Percentiles rank a stretch among this genome's conserved stretches.
Conservation (phyloP, 2,888 invertebrate genomes). For the Agrochola litura region DNA sequence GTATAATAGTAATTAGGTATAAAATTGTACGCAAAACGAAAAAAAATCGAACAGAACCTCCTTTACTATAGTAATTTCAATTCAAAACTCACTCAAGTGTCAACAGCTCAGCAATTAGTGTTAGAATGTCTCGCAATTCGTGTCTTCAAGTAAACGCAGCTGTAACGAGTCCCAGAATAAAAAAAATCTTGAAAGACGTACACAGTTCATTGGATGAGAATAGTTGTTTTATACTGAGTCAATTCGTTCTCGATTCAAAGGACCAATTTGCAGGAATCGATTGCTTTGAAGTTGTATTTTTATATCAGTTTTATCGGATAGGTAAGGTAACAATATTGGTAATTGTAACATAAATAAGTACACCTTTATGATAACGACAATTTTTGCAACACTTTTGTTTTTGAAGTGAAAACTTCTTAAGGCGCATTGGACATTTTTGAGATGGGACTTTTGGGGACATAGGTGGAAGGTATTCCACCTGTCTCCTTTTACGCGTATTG, state of each 20-base stretch:
- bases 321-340: conserved; percentile 4
- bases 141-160: conserved; percentile 20
- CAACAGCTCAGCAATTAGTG: conserved; percentile 34
- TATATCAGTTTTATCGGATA: conserved; percentile 3
- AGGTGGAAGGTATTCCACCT: too few species aligned
- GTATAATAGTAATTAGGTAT: background rate
- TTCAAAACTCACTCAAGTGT: conserved; percentile 17
- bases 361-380: background rate
- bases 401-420: too few species aligned
- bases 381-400: background rate
- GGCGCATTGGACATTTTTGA: too few species aligned
- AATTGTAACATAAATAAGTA: background rate
- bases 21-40: background rate
- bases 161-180: conserved; percentile 9
- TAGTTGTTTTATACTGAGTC: conserved; percentile 46
- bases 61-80: background rate
- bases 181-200: conserved; percentile 19
- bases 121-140: conserved; percentile 26
- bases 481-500: too few species aligned
- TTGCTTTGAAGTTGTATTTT: conserved; percentile 19
- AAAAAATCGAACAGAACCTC: background rate
- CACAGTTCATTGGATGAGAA: conserved; percentile 43
- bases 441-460: too few species aligned
- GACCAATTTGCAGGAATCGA: conserved; percentile 34
- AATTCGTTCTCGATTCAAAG: conserved; percentile 34